Percentiles rank a stretch among this genome's conserved stretches.
Evolutionary conservation across 2,797 vertebrate species (phyloP).

Genomic region (Xiphorhynchus erythropygius): DNA sequence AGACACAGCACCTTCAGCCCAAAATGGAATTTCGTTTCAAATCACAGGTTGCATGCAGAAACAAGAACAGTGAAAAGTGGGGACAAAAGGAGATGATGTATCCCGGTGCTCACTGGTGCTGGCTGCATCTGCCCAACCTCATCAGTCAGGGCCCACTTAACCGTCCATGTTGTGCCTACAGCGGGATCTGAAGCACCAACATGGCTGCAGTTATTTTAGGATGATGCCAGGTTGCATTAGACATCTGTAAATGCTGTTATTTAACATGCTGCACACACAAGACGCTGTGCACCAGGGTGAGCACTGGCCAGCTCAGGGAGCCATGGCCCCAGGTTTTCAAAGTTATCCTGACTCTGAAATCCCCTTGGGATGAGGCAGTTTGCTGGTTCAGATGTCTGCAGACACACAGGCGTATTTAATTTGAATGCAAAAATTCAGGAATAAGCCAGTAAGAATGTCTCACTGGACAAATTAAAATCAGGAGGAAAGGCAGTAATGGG

Average conservation of each 20-base stretch:
- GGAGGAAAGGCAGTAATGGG: neutral
- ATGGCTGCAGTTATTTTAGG: conserved; percentile 52
- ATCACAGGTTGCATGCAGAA: neutral
- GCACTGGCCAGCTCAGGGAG: rapidly evolving
- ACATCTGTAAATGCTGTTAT: neutral
- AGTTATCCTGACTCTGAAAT: neutral
- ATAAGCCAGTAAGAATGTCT: neutral
- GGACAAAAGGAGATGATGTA: rapidly evolving
- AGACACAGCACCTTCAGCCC: neutral
- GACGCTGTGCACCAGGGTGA: rapidly evolving
- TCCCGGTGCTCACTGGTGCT: neutral
- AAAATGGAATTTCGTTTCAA: neutral
- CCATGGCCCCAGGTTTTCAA: rapidly evolving
- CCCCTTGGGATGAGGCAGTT: neutral
- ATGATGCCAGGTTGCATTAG: conserved; percentile 16
- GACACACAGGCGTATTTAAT: neutral
- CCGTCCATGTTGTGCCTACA: rapidly evolving
- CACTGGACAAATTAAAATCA: neutral
- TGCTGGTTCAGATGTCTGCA: neutral
- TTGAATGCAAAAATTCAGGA: neutral
- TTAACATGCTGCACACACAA: neutral
- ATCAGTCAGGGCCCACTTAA: neutral
- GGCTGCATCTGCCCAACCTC: neutral
- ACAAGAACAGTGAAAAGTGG: neutral
- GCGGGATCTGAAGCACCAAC: neutral